Conservation (phyloP, 1,140 invertebrate species). For the Pectinophora gossypiella region DNA sequence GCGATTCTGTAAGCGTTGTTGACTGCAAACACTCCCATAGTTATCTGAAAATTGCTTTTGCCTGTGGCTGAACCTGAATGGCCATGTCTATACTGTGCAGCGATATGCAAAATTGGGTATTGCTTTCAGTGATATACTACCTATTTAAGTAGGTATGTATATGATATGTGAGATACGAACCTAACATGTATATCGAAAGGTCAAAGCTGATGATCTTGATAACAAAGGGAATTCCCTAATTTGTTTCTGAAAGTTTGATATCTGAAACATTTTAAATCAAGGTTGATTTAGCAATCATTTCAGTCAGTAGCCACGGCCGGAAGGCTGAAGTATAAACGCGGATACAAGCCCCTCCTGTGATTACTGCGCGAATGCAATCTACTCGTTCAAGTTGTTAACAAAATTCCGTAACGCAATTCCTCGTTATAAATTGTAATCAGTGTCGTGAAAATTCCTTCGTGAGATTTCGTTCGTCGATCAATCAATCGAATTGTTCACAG, state of each 20-base stretch:
- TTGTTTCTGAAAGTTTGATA: too few species aligned
- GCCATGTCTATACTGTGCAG: too few species aligned
- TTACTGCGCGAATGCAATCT: background rate
- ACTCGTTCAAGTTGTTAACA: background rate
- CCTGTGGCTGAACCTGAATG: too few species aligned
- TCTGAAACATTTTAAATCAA: too few species aligned
- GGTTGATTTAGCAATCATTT: background rate
- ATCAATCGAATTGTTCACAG: too few species aligned
- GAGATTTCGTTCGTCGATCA: slow-evolving; percentile 9
- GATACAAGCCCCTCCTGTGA: slow-evolving; percentile 1
- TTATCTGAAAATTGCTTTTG: background rate
- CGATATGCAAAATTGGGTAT: too few species aligned
- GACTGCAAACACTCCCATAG: background rate
- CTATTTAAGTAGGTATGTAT: too few species aligned
- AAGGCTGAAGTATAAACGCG: background rate
- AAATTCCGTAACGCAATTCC: slow-evolving; percentile 1
- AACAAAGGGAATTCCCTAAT: too few species aligned
- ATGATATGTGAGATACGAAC: too few species aligned
- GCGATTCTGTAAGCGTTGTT: slow-evolving; percentile 16
- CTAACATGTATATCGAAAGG: too few species aligned
- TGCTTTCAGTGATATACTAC: too few species aligned
- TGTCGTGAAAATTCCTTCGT: slow-evolving; percentile 11
- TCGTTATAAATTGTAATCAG: slow-evolving; percentile 5
- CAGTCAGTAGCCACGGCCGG: background rate
- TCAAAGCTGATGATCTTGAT: too few species aligned